phyloP scores from a whole-genome alignment of 2,888 invertebrate species.

The Nephrotoma appendiculata region DNA sequence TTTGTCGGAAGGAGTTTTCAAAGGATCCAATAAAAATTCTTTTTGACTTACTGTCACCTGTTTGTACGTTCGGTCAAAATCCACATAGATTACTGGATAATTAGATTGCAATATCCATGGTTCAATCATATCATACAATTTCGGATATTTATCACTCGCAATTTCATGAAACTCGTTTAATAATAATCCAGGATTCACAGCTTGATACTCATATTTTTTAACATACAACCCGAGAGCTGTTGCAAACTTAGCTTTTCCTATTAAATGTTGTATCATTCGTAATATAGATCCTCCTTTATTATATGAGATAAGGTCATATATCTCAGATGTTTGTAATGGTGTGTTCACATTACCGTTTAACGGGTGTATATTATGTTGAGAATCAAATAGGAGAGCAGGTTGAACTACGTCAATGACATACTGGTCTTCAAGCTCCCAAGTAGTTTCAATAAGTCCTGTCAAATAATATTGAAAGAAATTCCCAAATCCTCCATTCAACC shows the following conservation, averaged over 20 bases:
- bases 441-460: conserved; percentile 30
- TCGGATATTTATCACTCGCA: background rate
- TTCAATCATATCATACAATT: background rate
- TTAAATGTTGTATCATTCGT: conserved; percentile 50
- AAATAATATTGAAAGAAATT: conserved; percentile 50
- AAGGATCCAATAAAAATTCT: background rate
- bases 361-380: conserved; percentile 39
- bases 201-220: conserved; percentile 10
- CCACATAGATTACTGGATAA: conserved; percentile 45
- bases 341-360: conserved; percentile 41
- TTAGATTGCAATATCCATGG: conserved; percentile 49
- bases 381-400: conserved; percentile 42
- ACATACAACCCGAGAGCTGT: conserved; percentile 42
- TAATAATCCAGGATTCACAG: background rate
- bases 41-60: background rate
- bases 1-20: background rate
- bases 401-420: conserved; percentile 58
- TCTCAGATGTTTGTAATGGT: conserved; percentile 39
- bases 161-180: background rate
- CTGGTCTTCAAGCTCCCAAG: conserved; percentile 50
- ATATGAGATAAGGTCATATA: conserved; percentile 54
- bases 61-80: background rate
- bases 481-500: conserved; percentile 51
- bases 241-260: conserved; percentile 39
- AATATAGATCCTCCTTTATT: conserved; percentile 51